Evolutionary conservation across 1,140 invertebrate species (phyloP).

Genomic region (Coboldia fuscipes): DNA sequence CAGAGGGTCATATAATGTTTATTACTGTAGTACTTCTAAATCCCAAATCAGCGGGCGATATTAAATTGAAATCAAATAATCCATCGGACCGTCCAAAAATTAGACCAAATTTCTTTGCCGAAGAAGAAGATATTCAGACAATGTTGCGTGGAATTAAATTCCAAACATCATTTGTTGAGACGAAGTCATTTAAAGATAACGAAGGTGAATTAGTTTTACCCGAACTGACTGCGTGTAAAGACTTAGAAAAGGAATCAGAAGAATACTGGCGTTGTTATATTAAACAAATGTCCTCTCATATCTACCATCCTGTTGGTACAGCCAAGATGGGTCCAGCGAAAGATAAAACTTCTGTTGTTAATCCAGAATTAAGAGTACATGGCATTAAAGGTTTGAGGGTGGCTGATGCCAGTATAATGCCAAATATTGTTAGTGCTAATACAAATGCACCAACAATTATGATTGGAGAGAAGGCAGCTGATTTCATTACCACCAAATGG

Average conservation of each 20-base stretch:
- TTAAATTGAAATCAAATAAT: slow-evolving; percentile 30
- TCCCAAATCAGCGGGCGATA: slow-evolving; percentile 28
- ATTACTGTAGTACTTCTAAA: slow-evolving; percentile 15
- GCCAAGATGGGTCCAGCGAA: slow-evolving; percentile 37
- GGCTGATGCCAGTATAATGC: slow-evolving; percentile 29
- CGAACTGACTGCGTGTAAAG: slow-evolving; percentile 20
- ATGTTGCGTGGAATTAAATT: slow-evolving; percentile 32
- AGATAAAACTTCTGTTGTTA: slow-evolving; percentile 16
- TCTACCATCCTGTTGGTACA: slow-evolving; percentile 38
- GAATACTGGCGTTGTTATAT: slow-evolving; percentile 14
- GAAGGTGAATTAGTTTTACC: slow-evolving; percentile 26
- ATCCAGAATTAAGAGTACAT: slow-evolving; percentile 24
- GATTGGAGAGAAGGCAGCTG: slow-evolving; percentile 30
- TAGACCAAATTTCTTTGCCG: slow-evolving; percentile 50
- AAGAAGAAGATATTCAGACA: slow-evolving; percentile 34
- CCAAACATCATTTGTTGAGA: slow-evolving; percentile 22
- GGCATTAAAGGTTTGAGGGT: slow-evolving; percentile 40
- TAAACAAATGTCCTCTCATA: slow-evolving; percentile 9
- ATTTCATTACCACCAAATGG: slow-evolving; percentile 25
- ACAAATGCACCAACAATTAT: slow-evolving; percentile 15
- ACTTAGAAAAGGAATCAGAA: slow-evolving; percentile 15
- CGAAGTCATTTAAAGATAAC: slow-evolving; percentile 22
- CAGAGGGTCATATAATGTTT: slow-evolving; percentile 10
- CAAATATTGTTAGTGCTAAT: slow-evolving; percentile 1
- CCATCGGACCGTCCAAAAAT: slow-evolving; percentile 41